phyloP scores from a whole-genome alignment of 2,113 vertebrate species.

The Okapia johnstoni region DNA sequence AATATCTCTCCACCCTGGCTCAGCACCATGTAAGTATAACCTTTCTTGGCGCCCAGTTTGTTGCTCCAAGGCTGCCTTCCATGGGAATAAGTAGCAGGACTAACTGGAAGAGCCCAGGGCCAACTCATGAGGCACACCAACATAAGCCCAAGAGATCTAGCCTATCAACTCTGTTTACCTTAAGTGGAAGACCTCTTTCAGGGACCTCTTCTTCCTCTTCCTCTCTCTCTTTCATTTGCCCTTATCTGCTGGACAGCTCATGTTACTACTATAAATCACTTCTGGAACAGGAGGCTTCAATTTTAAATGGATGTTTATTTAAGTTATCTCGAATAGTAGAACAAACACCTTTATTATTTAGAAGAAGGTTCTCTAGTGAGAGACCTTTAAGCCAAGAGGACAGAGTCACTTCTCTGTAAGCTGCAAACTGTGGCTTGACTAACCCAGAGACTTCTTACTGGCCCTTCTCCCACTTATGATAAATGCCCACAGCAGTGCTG shows the following conservation, averaged over 20 bases:
- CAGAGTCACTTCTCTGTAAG: not conserved
- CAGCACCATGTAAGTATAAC: not conserved
- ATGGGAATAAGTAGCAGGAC: not conserved
- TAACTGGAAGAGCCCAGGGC: not conserved
- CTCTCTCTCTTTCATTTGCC: not conserved
- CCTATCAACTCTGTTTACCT: not conserved
- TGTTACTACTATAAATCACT: not conserved
- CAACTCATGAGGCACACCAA: not conserved
- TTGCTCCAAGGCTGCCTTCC: not conserved
- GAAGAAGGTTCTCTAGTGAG: not conserved
- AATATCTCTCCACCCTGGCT: not conserved
- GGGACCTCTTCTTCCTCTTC: not conserved
- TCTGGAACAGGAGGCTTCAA: not conserved
- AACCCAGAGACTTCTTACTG: not conserved
- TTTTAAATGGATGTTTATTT: not conserved
- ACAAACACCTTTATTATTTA: not conserved
- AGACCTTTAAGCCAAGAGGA: not conserved
- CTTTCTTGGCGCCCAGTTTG: not conserved
- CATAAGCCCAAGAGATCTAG: not conserved
- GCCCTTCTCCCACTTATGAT: not conserved
- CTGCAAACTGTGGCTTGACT: not conserved
- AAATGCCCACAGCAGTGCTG: not conserved
- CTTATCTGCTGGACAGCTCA: not conserved
- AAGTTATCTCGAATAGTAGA: not conserved
- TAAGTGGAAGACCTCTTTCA: not conserved